Evolutionary conservation across 2,113 vertebrate genomes (phyloP).

Genomic region (Macquaria australasica): DNA sequence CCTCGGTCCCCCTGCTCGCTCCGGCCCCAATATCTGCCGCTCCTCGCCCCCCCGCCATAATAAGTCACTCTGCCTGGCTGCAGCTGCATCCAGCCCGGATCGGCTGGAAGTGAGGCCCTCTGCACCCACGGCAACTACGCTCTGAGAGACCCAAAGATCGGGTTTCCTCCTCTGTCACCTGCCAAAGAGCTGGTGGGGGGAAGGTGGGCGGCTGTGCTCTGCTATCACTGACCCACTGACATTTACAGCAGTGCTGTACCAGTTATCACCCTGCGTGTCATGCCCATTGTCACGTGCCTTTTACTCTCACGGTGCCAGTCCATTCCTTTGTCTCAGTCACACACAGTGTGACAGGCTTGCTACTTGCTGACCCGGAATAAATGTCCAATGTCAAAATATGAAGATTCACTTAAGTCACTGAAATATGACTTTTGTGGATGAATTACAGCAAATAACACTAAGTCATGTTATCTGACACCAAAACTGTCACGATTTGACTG

Average conservation of each 20-base stretch:
- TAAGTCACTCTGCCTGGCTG: constrained; percentile 18
- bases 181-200: constrained; percentile 48
- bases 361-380: not conserved
- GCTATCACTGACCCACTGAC: constrained; percentile 67
- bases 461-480: not conserved
- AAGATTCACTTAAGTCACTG: not conserved
- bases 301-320: not conserved
- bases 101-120: constrained; percentile 4
- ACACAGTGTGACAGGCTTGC: not conserved
- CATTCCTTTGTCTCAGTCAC: constrained; percentile 7
- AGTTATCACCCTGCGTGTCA: constrained; percentile 37
- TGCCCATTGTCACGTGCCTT: constrained; percentile 33
- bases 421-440: not conserved
- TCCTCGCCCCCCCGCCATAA: constrained; percentile 65
- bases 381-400: not conserved
- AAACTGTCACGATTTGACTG: not conserved
- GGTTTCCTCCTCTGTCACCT: constrained; percentile 65
- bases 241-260: constrained; percentile 60
- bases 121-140: not conserved
- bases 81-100: constrained; percentile 34
- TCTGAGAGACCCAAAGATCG: constrained; percentile 51
- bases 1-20: not conserved
- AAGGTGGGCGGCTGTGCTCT: not conserved
- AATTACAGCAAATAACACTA: not conserved
- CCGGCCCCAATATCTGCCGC: not conserved